These are phyloP conservation scores for Ceyx erithaca DNA, from an alignment of 2,797 vertebrate species.

Conservation along the genomic window DNA sequence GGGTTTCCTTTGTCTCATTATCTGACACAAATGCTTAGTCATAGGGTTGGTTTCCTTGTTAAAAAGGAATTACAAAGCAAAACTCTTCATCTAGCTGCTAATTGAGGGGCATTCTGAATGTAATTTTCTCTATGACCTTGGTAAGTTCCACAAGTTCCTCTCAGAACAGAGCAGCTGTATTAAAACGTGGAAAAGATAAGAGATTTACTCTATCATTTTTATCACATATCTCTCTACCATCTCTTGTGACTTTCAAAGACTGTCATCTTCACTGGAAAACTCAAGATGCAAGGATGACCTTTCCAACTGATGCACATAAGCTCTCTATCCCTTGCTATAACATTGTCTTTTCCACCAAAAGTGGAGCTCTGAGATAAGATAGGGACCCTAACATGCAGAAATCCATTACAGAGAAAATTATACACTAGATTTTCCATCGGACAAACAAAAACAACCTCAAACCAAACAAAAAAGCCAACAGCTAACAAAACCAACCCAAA, in stretches of 20 bases:
- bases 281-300: not conserved
- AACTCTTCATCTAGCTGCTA: not conserved
- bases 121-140: not conserved
- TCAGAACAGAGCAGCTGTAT: not conserved
- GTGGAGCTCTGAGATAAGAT: not conserved
- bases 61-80: not conserved
- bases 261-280: not conserved
- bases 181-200: not conserved
- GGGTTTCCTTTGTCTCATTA: not conserved
- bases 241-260: not conserved
- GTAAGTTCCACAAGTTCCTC: not conserved
- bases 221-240: not conserved
- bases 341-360: not conserved
- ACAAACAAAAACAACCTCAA: not conserved
- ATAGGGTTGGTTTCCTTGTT: not conserved
- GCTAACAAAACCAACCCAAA: too few species aligned
- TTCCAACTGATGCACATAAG: rapidly evolving
- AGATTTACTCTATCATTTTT: not conserved
- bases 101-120: not conserved
- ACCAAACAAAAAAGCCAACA: too few species aligned
- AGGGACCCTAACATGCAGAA: not conserved
- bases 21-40: not conserved
- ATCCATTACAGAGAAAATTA: not conserved
- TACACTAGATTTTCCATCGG: not conserved
- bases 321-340: not conserved